Percentiles rank a stretch among this genome's conserved stretches.
These are phyloP conservation scores for Andrena camellia DNA, from an alignment of 2,888 invertebrate species.

Conservation along the genomic window DNA sequence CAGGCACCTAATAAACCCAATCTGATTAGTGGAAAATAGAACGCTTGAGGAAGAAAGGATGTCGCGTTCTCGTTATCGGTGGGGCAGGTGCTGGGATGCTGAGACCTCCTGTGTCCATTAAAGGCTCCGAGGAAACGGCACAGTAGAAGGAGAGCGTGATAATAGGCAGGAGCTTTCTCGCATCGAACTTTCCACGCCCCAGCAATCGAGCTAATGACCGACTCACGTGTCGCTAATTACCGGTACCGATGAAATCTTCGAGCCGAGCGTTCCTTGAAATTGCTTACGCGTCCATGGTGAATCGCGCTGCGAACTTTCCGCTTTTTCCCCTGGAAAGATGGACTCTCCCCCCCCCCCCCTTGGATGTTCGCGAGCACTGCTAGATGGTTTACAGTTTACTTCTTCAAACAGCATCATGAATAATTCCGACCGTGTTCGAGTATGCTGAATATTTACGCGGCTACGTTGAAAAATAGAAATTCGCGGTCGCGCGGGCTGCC, in stretches of 20 bases:
- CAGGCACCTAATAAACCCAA: constrained; percentile 19
- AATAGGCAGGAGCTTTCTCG: constrained; percentile 21
- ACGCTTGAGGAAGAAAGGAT: constrained; percentile 22
- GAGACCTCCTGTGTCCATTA: constrained; percentile 46
- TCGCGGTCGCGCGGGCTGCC: neutral
- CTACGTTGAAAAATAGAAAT: constrained; percentile 35
- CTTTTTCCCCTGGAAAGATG: neutral
- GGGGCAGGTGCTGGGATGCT: neutral
- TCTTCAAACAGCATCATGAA: constrained; percentile 32
- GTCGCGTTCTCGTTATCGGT: constrained; percentile 13
- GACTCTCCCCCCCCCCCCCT: neutral
- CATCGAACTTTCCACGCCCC: constrained; percentile 31
- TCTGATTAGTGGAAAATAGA: constrained; percentile 43
- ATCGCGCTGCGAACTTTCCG: neutral
- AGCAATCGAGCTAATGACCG: constrained; percentile 63
- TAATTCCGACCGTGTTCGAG: constrained; percentile 35
- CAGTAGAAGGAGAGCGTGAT: constrained; percentile 28
- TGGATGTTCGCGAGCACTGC: neutral
- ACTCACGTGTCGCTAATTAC: constrained; percentile 55
- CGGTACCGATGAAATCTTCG: neutral
- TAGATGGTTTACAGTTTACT: neutral
- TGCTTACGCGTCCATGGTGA: neutral
- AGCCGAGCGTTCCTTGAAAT: constrained; percentile 4
- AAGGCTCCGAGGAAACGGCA: constrained; percentile 16
- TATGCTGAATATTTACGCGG: constrained; percentile 34